These are phyloP conservation scores for Chaetodon auriga DNA, from an alignment of 2,113 vertebrate species.

Conservation along the genomic window DNA sequence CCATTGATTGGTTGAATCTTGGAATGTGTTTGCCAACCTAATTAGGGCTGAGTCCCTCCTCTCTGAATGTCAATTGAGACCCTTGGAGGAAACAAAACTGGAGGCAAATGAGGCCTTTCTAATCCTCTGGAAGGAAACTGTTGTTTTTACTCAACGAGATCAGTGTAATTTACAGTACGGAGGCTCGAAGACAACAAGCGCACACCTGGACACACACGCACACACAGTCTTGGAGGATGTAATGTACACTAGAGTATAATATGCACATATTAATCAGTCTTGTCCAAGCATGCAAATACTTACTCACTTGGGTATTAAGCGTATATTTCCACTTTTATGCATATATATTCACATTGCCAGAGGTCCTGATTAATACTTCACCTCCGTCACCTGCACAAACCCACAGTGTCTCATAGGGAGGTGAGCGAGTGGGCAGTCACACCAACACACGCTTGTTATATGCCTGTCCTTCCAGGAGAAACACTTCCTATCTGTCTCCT, in stretches of 20 bases:
- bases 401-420: constrained; percentile 53
- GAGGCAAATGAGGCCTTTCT: constrained; percentile 55
- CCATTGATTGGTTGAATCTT: constrained; percentile 78
- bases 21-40: constrained; percentile 71
- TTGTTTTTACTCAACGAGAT: constrained; percentile 32
- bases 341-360: constrained; percentile 38
- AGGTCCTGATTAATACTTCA: constrained; percentile 68
- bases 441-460: background rate
- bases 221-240: background rate
- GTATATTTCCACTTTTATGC: constrained; percentile 4
- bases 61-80: constrained; percentile 73
- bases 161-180: constrained; percentile 32
- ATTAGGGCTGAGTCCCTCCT: constrained; percentile 71
- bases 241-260: background rate
- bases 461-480: background rate
- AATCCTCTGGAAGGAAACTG: constrained; percentile 38
- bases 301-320: constrained; percentile 28
- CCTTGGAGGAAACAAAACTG: constrained; percentile 55
- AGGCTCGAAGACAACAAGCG: background rate
- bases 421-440: constrained; percentile 44
- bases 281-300: constrained; percentile 9
- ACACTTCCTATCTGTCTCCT: background rate
- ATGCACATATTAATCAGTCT: constrained; percentile 54
- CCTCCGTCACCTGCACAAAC: constrained; percentile 51
- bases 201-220: background rate